These are phyloP conservation scores for Hoplodrina blanda DNA, from an alignment of 2,888 invertebrate species.

Conservation along the genomic window DNA sequence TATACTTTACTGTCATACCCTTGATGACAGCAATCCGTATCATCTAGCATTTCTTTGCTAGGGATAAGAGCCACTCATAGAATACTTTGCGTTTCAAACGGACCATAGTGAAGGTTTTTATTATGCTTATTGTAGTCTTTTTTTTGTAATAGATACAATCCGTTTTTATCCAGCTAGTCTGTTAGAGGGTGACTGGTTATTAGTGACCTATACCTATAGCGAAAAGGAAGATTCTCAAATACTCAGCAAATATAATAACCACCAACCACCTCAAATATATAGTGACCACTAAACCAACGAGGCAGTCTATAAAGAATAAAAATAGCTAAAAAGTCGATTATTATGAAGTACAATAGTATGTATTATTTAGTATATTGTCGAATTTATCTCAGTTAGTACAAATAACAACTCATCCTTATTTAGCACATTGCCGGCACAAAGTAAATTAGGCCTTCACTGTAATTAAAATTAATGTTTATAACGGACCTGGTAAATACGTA, in stretches of 20 bases:
- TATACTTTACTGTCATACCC: conserved; percentile 24
- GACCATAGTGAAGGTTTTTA: not conserved
- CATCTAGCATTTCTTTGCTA: not conserved
- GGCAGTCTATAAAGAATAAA: too few relatives aligned
- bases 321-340: too few relatives aligned
- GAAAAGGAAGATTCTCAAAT: too few relatives aligned
- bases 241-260: too few relatives aligned
- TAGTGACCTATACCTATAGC: too few relatives aligned
- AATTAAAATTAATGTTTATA: conserved; percentile 34
- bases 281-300: too few relatives aligned
- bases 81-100: conserved; percentile 5
- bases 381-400: conserved; percentile 31
- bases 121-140: not conserved
- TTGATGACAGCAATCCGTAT: conserved; percentile 25
- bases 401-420: conserved; percentile 37
- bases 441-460: conserved; percentile 21
- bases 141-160: not conserved
- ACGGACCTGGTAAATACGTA: conserved; percentile 5
- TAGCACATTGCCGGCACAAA: not conserved
- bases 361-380: too few relatives aligned
- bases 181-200: too few relatives aligned
- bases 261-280: too few relatives aligned
- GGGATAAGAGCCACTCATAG: conserved; percentile 13
- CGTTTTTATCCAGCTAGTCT: not conserved
- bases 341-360: too few relatives aligned